These are phyloP conservation scores for Drosophila birchii DNA, from an alignment of 2,888 invertebrate genomes.

Conservation along the genomic window DNA sequence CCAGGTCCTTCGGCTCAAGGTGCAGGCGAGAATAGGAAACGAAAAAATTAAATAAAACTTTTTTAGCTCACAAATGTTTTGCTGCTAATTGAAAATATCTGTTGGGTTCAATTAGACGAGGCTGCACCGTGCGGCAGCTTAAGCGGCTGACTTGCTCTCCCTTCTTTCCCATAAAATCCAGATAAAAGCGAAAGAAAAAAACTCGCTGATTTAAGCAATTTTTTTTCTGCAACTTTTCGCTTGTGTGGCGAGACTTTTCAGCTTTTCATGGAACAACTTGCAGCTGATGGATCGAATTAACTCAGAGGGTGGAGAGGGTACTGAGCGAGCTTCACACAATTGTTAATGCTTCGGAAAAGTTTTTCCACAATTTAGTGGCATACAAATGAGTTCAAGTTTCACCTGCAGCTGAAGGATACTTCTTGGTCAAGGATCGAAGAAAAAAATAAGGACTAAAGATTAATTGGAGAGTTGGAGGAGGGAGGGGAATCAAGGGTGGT, in stretches of 20 bases:
- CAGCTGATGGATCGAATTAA: conserved; percentile 47
- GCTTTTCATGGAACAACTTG: conserved; percentile 62
- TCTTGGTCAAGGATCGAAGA: neutral
- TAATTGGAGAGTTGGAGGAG: conserved; percentile 22
- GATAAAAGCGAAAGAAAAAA: conserved; percentile 49
- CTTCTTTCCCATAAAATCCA: conserved; percentile 11
- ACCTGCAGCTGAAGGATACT: conserved; percentile 59
- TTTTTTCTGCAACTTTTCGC: conserved; percentile 56
- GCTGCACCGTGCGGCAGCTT: conserved; percentile 61
- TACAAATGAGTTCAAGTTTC: conserved; percentile 61
- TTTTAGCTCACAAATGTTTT: conserved; percentile 81
- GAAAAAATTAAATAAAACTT: conserved; percentile 71
- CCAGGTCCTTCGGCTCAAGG: conserved; percentile 69
- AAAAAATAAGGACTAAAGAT: conserved; percentile 27
- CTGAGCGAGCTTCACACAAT: conserved; percentile 50
- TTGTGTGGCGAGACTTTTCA: conserved; percentile 62
- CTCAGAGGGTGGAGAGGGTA: neutral
- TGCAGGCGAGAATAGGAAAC: conserved; percentile 55
- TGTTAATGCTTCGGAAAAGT: conserved; percentile 65
- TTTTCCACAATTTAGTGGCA: conserved; percentile 66
- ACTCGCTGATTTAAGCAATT: conserved; percentile 69
- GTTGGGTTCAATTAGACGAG: conserved; percentile 84
- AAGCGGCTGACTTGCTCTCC: conserved; percentile 46
- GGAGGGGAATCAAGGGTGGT: neutral
- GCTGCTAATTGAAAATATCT: conserved; percentile 85